Percentiles rank a stretch among this genome's conserved stretches.
Conservation (phyloP, 2,888 invertebrate genomes). For the Papilio demoleus region DNA sequence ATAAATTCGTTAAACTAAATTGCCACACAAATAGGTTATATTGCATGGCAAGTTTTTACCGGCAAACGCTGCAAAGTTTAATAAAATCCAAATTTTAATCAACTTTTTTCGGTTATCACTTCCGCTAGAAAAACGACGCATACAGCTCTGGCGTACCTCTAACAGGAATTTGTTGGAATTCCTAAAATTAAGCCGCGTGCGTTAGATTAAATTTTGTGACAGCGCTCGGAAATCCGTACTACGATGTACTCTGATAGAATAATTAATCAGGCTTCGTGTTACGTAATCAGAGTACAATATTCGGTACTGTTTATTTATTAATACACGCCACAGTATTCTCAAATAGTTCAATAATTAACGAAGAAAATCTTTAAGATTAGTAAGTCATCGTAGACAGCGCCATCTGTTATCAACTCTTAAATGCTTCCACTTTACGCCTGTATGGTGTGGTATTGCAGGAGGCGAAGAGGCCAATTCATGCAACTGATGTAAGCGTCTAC, state of each 20-base stretch:
- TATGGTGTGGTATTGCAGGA: no score
- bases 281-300: conserved; percentile 20
- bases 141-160: conserved; percentile 18
- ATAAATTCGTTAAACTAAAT: no score
- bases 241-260: conserved; percentile 37
- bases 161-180: conserved; percentile 35
- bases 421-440: no score
- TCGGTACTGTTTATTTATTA: conserved; percentile 12
- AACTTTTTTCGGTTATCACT: conserved; percentile 28
- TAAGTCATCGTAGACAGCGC: background rate
- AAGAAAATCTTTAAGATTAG: no score
- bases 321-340: background rate
- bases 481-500: no score
- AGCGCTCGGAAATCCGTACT: conserved; percentile 34
- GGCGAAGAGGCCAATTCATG: no score
- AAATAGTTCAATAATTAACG: background rate
- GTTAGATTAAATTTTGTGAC: conserved; percentile 41
- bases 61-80: background rate
- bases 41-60: background rate
- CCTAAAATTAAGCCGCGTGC: conserved; percentile 40
- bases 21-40: background rate
- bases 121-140: conserved; percentile 29
- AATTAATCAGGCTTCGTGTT: conserved; percentile 37
- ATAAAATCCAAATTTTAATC: conserved; percentile 24
- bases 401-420: background rate